phyloP scores from a whole-genome alignment of 2,888 invertebrate genomes.

The Macrosiphum euphorbiae region DNA sequence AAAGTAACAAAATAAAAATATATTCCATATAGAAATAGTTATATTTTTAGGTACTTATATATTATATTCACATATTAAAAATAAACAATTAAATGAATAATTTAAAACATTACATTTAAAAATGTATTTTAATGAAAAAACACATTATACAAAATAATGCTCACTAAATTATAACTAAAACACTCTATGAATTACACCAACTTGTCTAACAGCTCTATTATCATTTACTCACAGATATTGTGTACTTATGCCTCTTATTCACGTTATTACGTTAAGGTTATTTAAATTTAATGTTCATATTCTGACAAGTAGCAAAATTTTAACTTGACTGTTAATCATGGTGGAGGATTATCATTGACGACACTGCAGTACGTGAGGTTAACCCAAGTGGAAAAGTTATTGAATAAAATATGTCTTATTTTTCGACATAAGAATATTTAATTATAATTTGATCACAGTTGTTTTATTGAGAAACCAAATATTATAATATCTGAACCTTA shows the following conservation, averaged over 20 bases:
- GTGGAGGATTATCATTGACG: neutral
- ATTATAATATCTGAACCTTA: neutral
- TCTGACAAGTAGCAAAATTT: neutral
- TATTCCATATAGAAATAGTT: too few relatives aligned
- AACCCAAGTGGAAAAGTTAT: neutral
- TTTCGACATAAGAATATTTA: neutral
- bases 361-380: neutral
- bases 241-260: neutral
- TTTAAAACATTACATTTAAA: neutral
- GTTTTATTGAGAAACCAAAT: neutral
- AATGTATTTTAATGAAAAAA: neutral
- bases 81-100: neutral
- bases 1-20: neutral
- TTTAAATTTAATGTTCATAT: constrained; percentile 19
- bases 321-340: neutral
- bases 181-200: neutral
- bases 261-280: neutral
- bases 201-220: neutral
- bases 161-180: neutral
- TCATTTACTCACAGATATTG: neutral
- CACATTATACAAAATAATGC: neutral
- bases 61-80: neutral
- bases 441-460: constrained; percentile 19
- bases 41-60: too few relatives aligned
- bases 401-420: neutral